Evolutionary conservation across 2,113 vertebrate species (phyloP), one percentile per base, ranked within the genome.

Genomic region (Maccullochella peelii): DNA sequence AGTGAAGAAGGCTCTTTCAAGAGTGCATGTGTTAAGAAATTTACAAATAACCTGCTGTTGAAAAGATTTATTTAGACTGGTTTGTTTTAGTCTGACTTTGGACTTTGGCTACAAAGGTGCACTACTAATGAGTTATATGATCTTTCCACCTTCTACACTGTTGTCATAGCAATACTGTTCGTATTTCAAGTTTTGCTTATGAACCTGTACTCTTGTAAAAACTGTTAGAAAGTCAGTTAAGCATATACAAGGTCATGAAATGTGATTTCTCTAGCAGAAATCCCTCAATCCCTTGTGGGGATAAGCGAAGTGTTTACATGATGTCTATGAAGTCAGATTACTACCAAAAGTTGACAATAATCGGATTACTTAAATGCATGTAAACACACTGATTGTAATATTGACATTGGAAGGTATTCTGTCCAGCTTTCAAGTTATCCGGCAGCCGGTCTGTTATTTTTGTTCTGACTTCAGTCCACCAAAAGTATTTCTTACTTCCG

Each of bases 301-400:
- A 57, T 49, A 77, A 50, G 54, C n/a, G 44, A 63, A 52, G 70
- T 76, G 83, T 86, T 79, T 65, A 81, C 65, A 69, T 76, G 36
- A 72, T 44, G 30, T 80, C 77, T 70, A 65, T 72, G 63, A 67
- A 8, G 10, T 74, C 49, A 40, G 61, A 21, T 70, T 62, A 70
- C 42, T 82, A 36, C 49, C 54, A 68, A 54, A 59, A 40, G 12
- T 52, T 72, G 1, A 65, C 70, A 40, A 27, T 59, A 77, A 73
- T 65, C 42, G 36, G n/a, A 69, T 52, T 47, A 61, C 59, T 55
- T 14, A n/a, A 47, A 65, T 72, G 9, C 6, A 9, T 86, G 25
- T 50, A 38, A 76, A 20, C 30, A 47, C 42, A 49, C 10, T 40
- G 36, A 70, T 54, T 71, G 58, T 83, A 74, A 73, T 33, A 2